Evolutionary conservation across 2,888 invertebrate genomes (phyloP).

Genomic region (Seira sanloemensis): DNA sequence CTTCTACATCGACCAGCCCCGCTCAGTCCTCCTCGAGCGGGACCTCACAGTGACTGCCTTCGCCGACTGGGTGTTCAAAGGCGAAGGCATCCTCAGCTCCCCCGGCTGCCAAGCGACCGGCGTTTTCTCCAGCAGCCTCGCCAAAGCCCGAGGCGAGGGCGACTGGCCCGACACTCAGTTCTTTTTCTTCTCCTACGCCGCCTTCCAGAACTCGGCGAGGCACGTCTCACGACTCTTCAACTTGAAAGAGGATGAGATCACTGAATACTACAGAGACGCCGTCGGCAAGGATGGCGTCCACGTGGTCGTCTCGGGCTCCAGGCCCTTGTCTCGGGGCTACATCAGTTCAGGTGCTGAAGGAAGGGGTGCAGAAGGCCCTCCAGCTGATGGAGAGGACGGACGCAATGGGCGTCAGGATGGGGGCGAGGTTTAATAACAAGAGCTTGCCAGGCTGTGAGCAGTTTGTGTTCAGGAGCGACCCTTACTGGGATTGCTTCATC

Average conservation of each 20-base stretch:
- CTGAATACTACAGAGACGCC: constrained; percentile 48
- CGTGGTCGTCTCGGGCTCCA: constrained; percentile 47
- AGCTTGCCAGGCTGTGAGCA: background rate
- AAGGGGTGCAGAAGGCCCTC: background rate
- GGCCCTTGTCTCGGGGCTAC: constrained; percentile 53
- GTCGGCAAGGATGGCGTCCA: constrained; percentile 55
- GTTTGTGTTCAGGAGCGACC: background rate
- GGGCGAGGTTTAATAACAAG: background rate
- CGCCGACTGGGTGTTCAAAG: constrained; percentile 36
- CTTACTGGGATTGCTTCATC: constrained; percentile 38
- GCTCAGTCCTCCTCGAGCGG: constrained; percentile 47
- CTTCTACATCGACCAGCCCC: constrained; percentile 46
- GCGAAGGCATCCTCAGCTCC: constrained; percentile 57
- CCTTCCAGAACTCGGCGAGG: background rate
- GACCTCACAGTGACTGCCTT: constrained; percentile 37
- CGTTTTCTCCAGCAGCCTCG: constrained; percentile 35
- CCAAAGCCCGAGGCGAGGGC: constrained; percentile 60
- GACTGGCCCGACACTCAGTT: constrained; percentile 62
- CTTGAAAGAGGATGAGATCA: constrained; percentile 43
- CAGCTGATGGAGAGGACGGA: background rate
- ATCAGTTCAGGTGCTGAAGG: constrained; percentile 38
- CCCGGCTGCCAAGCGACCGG: constrained; percentile 60
- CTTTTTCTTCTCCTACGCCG: constrained; percentile 14
- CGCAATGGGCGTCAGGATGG: background rate
- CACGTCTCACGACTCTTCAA: constrained; percentile 19